Conservation (phyloP, 92 coral and sea anemone species). For the Porites rus region DNA sequence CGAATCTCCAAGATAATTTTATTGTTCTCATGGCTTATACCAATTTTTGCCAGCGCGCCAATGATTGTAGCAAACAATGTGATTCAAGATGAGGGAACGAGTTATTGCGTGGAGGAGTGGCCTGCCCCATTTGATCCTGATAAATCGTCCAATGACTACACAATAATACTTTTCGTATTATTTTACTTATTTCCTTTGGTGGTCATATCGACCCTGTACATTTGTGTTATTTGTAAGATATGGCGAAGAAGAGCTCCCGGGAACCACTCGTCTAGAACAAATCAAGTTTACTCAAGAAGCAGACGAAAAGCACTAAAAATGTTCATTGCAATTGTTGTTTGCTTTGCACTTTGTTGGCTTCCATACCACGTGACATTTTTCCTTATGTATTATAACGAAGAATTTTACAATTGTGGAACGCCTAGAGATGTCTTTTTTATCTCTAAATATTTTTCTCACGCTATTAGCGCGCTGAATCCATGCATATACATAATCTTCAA, state of each 20-base stretch:
- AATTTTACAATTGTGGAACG: slow-evolving; percentile 33
- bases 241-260: slow-evolving; percentile 73
- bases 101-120: slow-evolving; percentile 76
- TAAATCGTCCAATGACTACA: slow-evolving; percentile 59
- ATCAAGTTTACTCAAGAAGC: slow-evolving; percentile 52
- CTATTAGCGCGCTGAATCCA: slow-evolving; percentile 77
- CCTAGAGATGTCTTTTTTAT: slow-evolving; percentile 38
- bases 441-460: slow-evolving; percentile 44
- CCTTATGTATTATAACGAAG: slow-evolving; percentile 36
- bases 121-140: slow-evolving; percentile 58
- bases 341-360: slow-evolving; percentile 73
- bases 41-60: slow-evolving; percentile 69
- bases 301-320: slow-evolving; percentile 64
- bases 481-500: slow-evolving; percentile 70
- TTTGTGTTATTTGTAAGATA: slow-evolving; percentile 55
- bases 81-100: slow-evolving; percentile 10
- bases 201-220: slow-evolving; percentile 57
- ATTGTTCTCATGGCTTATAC: slow-evolving; percentile 59
- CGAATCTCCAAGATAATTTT: slow-evolving; percentile 64
- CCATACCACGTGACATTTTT: slow-evolving; percentile 68
- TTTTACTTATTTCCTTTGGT: slow-evolving; percentile 59
- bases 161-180: slow-evolving; percentile 66
- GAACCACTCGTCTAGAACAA: slow-evolving; percentile 34
- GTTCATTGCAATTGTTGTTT: slow-evolving; percentile 68
- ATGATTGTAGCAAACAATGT: slow-evolving; percentile 77